Evolutionary conservation across 1,140 invertebrate species (phyloP), one percentile per base, ranked within the genome.

Genomic region (Drosophila kurseongensis): DNA sequence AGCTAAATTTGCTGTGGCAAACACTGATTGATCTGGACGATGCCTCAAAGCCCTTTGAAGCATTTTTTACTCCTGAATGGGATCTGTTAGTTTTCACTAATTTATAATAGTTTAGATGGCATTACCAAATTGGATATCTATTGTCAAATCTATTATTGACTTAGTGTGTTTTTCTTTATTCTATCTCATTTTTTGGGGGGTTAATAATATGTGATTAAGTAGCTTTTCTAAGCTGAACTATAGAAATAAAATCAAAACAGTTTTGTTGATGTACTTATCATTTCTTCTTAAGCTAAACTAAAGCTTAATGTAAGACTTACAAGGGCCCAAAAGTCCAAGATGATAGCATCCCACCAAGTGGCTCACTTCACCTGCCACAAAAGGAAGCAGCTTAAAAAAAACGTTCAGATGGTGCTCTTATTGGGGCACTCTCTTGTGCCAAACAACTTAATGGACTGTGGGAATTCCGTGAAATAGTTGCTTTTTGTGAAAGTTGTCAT

Each of bases 401-500:
- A 38, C 12, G 36, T 12, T 12, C 36, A 38, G 4, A 47, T 23
- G 23, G 4, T 8, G 1, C n/a, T 29, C 6, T 5, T 1, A 13
- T 14, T 38, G 4, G 36, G 2, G 13, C 27, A 14, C 23, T 23
- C 23, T 4, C 23, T 18, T 9, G 35, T 23, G 27, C 2, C 35
- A 1, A 12, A 5, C 29, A 41, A 32, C 35, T 48, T 50, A 36
- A 71, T 50, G 66, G 48, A 58, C 45, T 42, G 18, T 4, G 16
- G 5, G 32, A 44, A 47, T 29, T 14, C 4, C 1, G 4, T 13
- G 23, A 48, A 67, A 40, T 60, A 40, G 48, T 52, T 45, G 38
- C 50, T 40, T 14, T 45, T 35, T 61, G 35, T 12, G 18, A 44
- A 40, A 66, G 41, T 66, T 66, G 40, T 68, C 65, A 44, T 54